Percentiles rank a stretch among this genome's conserved stretches.
phyloP scores from a whole-genome alignment of 2,888 invertebrate species.

The Leucoma salicis region DNA sequence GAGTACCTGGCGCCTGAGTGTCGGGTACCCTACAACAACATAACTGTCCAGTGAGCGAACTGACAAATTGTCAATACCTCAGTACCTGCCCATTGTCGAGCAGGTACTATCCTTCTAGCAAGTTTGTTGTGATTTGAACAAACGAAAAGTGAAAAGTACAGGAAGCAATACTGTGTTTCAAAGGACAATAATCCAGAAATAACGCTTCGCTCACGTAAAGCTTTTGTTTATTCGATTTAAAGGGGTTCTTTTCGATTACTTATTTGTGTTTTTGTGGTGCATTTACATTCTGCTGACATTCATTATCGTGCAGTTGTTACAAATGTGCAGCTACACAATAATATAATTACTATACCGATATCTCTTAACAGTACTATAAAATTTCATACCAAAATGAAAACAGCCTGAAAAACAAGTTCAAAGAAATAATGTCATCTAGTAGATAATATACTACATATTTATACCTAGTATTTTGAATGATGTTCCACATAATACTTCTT shows the following conservation, averaged over 20 bases:
- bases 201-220: conserved; percentile 50
- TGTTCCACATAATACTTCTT: too few species aligned
- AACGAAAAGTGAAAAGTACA: conserved; percentile 56
- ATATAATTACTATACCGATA: too few species aligned
- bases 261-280: conserved; percentile 14
- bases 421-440: too few species aligned
- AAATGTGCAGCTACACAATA: background rate
- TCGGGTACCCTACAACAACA: conserved; percentile 53
- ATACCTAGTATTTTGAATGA: too few species aligned
- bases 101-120: conserved; percentile 53
- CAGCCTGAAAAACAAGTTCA: too few species aligned
- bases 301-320: background rate
- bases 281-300: conserved; percentile 5
- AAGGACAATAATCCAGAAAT: conserved; percentile 56
- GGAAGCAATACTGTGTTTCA: conserved; percentile 59
- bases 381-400: too few species aligned
- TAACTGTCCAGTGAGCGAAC: conserved; percentile 60
- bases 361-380: too few species aligned
- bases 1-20: conserved; percentile 66
- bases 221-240: conserved; percentile 24
- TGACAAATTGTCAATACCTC: conserved; percentile 45
- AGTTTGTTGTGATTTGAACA: conserved; percentile 46
- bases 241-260: conserved; percentile 32
- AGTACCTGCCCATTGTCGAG: conserved; percentile 59
- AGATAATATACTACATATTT: too few species aligned